These are phyloP conservation scores for Epinephelus cyanopodus DNA, from an alignment of 2,113 vertebrate genomes.

Conservation along the genomic window DNA sequence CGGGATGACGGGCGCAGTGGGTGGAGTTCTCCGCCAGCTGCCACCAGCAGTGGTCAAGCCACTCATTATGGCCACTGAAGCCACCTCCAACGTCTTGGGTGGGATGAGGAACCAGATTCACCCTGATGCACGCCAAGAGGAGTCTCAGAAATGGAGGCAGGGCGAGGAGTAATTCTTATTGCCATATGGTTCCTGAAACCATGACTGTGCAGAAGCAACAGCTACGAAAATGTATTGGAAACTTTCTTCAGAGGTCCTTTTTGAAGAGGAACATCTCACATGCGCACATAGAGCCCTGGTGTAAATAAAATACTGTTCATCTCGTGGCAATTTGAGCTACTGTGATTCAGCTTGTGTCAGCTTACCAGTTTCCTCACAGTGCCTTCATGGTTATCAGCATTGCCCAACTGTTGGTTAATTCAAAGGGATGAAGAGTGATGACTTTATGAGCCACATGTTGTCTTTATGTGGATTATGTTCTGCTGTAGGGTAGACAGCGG, in stretches of 20 bases:
- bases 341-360: constrained; percentile 67
- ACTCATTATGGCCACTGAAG: constrained; percentile 96
- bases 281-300: constrained; percentile 41
- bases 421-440: constrained; percentile 46
- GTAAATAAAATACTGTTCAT: constrained; percentile 69
- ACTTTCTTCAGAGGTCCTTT: constrained; percentile 15
- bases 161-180: constrained; percentile 86
- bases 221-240: constrained; percentile 16
- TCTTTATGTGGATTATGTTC: constrained; percentile 33
- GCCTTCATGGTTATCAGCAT: constrained; percentile 80
- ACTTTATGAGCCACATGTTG: constrained; percentile 30
- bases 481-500: constrained; percentile 20
- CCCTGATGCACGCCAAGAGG: constrained; percentile 96
- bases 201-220: constrained; percentile 35
- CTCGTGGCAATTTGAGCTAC: constrained; percentile 63
- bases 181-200: constrained; percentile 20
- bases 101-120: constrained; percentile 99
- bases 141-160: constrained; percentile 97
- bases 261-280: constrained; percentile 20
- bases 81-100: constrained; percentile 95
- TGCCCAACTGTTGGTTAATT: constrained; percentile 47
- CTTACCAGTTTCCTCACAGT: constrained; percentile 75
- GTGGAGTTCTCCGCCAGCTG: constrained; percentile 96
- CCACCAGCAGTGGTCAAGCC: constrained; percentile 96
- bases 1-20: constrained; percentile 96